Percentiles rank a stretch among this genome's conserved stretches.
Conservation (phyloP, 1,140 invertebrate genomes). For the Drosophila truncata region DNA sequence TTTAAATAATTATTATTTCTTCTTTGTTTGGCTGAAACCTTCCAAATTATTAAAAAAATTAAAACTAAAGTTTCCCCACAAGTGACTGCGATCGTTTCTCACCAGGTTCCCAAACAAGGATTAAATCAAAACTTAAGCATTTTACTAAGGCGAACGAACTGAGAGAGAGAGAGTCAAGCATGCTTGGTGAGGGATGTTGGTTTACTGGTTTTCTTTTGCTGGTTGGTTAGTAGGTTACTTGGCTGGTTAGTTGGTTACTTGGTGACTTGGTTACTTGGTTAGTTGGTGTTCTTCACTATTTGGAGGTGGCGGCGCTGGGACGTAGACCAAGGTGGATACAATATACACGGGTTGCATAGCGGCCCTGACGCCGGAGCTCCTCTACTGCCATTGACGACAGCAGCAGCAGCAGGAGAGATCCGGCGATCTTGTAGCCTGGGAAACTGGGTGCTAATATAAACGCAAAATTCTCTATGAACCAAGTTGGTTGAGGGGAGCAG, state of each 20-base stretch:
- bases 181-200: slow-evolving; percentile 44
- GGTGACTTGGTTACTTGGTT: slow-evolving; percentile 7
- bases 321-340: slow-evolving; percentile 58
- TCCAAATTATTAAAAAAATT: slow-evolving; percentile 44
- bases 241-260: slow-evolving; percentile 23
- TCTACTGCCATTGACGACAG: background rate
- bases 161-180: slow-evolving; percentile 34
- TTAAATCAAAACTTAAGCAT: slow-evolving; percentile 36
- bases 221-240: slow-evolving; percentile 30
- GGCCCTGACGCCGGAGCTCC: slow-evolving; percentile 30
- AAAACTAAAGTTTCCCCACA: slow-evolving; percentile 62
- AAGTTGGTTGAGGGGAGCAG: slow-evolving; percentile 44
- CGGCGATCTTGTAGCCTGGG: slow-evolving; percentile 56
- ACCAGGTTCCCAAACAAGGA: slow-evolving; percentile 37
- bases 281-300: slow-evolving; percentile 43
- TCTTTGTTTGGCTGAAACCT: slow-evolving; percentile 59
- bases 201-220: slow-evolving; percentile 31
- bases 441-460: slow-evolving; percentile 80
- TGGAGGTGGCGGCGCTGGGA: slow-evolving; percentile 66
- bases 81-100: slow-evolving; percentile 66
- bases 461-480: slow-evolving; percentile 83
- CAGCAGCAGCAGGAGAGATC: slow-evolving; percentile 34
- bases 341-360: slow-evolving; percentile 43
- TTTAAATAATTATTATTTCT: slow-evolving; percentile 8
- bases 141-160: slow-evolving; percentile 40